These are phyloP conservation scores for Gadus chalcogrammus DNA, from an alignment of 2,113 vertebrate species.

Conservation along the genomic window DNA sequence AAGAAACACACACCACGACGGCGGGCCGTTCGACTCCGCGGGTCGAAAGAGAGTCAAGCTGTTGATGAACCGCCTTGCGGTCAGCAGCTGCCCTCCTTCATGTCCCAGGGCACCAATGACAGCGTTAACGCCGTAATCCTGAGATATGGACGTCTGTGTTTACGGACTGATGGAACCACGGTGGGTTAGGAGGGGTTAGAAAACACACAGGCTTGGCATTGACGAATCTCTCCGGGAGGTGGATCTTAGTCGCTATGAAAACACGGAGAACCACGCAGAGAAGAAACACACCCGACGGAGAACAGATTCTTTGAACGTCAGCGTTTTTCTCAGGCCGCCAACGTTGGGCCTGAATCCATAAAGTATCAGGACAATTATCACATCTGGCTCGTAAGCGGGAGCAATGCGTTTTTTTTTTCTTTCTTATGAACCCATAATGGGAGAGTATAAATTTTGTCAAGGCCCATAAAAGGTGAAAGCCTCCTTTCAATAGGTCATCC, in stretches of 20 bases:
- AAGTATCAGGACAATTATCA: slow-evolving; percentile 35
- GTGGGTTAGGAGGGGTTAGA: too few relatives aligned
- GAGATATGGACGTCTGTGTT: too few relatives aligned
- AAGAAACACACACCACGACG: slow-evolving; percentile 18
- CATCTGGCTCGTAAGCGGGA: slow-evolving; percentile 33
- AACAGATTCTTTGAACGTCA: neutral
- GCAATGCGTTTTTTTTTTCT: slow-evolving; percentile 11
- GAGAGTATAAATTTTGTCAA: slow-evolving; percentile 41
- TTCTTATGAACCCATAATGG: slow-evolving; percentile 22
- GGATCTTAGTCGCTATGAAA: too few relatives aligned
- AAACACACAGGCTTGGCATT: too few relatives aligned
- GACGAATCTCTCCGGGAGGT: too few relatives aligned
- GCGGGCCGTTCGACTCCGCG: slow-evolving; percentile 8
- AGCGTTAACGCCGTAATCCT: too few relatives aligned
- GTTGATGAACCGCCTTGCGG: slow-evolving; percentile 19
- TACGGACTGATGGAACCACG: too few relatives aligned
- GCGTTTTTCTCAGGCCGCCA: slow-evolving; percentile 8
- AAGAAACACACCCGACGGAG: neutral
- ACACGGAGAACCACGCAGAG: too few relatives aligned
- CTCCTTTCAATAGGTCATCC: slow-evolving; percentile 58
- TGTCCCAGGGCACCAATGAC: too few relatives aligned
- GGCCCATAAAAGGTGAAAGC: slow-evolving; percentile 53
- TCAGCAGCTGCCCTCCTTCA: too few relatives aligned
- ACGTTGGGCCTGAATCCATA: slow-evolving; percentile 17
- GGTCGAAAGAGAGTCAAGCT: slow-evolving; percentile 21